A percentile compares a stretch with the other conserved stretches of the same genome.
Conservation (phyloP, 2,113 vertebrate species). For the Buteo buteo region DNA sequence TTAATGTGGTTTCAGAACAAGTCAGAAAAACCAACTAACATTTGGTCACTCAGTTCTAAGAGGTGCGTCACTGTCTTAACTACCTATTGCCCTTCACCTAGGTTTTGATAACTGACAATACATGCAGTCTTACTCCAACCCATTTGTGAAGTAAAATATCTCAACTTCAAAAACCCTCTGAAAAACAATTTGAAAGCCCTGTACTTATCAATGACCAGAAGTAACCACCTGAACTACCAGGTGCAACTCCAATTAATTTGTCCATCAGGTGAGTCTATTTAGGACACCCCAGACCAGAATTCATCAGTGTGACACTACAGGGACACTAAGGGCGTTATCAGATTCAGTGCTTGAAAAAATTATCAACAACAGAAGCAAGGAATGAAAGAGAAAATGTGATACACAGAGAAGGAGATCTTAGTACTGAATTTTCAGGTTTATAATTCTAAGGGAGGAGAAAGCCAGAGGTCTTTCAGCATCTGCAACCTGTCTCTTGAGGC, state of each 20-base stretch:
- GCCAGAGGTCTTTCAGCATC: neutral
- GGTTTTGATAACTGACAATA: neutral
- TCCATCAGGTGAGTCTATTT: neutral
- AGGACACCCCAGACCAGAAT: neutral
- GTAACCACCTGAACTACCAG: neutral
- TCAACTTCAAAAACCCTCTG: neutral
- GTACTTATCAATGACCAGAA: neutral
- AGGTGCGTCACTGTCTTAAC: neutral
- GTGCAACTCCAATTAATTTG: neutral
- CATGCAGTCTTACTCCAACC: neutral
- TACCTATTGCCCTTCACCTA: neutral
- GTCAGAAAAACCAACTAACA: neutral
- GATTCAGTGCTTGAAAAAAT: neutral
- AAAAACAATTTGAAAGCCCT: neutral
- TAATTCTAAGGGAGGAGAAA: neutral
- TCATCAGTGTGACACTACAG: neutral
- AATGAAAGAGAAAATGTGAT: neutral
- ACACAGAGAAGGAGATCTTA: neutral
- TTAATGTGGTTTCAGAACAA: neutral
- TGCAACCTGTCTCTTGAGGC: neutral
- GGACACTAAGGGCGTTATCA: neutral
- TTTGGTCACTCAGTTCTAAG: neutral
- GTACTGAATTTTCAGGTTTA: neutral
- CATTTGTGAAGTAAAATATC: neutral
- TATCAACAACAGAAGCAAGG: neutral